Percentiles rank a stretch among this genome's conserved stretches.
Evolutionary conservation across 2,888 invertebrate genomes (phyloP).

Genomic region (Ectobius pallidus): DNA sequence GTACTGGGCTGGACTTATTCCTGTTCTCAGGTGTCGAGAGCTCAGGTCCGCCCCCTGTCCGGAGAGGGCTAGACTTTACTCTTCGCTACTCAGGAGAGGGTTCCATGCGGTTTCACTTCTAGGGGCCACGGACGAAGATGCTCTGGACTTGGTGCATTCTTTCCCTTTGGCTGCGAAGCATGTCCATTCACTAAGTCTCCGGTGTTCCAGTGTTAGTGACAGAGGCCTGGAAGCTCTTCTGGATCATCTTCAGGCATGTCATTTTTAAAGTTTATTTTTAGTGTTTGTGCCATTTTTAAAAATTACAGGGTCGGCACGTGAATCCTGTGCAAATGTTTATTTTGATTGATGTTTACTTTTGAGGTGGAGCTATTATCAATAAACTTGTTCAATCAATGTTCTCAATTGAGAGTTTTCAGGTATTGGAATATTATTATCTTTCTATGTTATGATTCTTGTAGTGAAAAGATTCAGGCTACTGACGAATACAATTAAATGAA

Average conservation of each 20-base stretch:
- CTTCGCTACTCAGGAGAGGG: conserved; percentile 81
- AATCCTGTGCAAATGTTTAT: too few relatives aligned
- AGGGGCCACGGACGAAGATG: conserved; percentile 89
- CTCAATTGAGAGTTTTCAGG: too few relatives aligned
- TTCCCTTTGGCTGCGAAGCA: conserved; percentile 84
- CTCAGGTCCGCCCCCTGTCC: conserved; percentile 62
- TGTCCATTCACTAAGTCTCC: conserved; percentile 81
- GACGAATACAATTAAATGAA: too few relatives aligned
- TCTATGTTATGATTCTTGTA: too few relatives aligned
- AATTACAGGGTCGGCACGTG: too few relatives aligned
- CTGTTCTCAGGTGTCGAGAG: conserved; percentile 86
- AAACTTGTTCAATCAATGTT: too few relatives aligned
- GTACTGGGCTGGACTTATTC: conserved; percentile 86
- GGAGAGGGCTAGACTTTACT: conserved; percentile 67
- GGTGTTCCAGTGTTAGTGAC: conserved; percentile 91
- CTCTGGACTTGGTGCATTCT: conserved; percentile 83
- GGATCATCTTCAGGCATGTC: conserved; percentile 83
- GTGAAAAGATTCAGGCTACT: too few relatives aligned
- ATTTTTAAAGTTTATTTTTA: too few relatives aligned
- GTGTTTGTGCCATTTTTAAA: too few relatives aligned
- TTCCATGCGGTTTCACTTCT: conserved; percentile 84
- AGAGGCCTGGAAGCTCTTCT: conserved; percentile 85
- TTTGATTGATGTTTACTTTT: too few relatives aligned
- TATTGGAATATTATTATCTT: too few relatives aligned
- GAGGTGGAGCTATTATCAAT: too few relatives aligned